phyloP scores from a whole-genome alignment of 2,113 vertebrate species.

The Phalacrocorax pelagicus region DNA sequence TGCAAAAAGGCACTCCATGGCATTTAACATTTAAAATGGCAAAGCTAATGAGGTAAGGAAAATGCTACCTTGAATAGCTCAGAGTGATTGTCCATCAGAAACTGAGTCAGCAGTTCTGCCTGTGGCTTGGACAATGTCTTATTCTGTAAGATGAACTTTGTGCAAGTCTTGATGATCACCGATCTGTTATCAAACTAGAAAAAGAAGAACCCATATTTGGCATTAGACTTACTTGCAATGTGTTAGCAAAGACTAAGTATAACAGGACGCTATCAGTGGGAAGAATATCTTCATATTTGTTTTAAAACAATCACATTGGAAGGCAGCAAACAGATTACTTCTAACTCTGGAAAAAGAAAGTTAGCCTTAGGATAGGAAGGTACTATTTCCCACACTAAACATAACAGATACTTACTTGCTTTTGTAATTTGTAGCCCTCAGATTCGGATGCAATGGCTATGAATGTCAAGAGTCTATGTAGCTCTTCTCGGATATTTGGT shows the following conservation, averaged over 20 bases:
- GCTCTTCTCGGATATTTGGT: slow-evolving; percentile 74
- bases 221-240: not conserved
- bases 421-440: slow-evolving; percentile 78
- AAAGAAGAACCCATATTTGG: not conserved
- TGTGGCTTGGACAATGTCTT: slow-evolving; percentile 72
- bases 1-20: not conserved
- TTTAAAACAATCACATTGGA: not conserved
- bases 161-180: slow-evolving; percentile 77
- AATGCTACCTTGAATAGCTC: slow-evolving; percentile 82
- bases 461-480: slow-evolving; percentile 77
- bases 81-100: slow-evolving; percentile 78
- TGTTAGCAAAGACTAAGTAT: not conserved
- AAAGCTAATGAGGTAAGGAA: not conserved
- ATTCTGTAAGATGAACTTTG: slow-evolving; percentile 79
- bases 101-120: slow-evolving; percentile 76
- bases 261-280: not conserved
- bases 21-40: not conserved
- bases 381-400: not conserved
- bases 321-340: not conserved
- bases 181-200: slow-evolving; percentile 79
- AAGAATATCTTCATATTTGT: not conserved
- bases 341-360: not conserved
- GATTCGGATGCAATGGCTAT: slow-evolving; percentile 69
- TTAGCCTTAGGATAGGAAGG: not conserved
- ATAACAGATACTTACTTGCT: slow-evolving; percentile 69